A percentile compares a stretch with the other conserved stretches of the same genome.
phyloP scores from a whole-genome alignment of 37 sponge, comb jelly and placozoan species.

The Cliona cf. orientalis region DNA sequence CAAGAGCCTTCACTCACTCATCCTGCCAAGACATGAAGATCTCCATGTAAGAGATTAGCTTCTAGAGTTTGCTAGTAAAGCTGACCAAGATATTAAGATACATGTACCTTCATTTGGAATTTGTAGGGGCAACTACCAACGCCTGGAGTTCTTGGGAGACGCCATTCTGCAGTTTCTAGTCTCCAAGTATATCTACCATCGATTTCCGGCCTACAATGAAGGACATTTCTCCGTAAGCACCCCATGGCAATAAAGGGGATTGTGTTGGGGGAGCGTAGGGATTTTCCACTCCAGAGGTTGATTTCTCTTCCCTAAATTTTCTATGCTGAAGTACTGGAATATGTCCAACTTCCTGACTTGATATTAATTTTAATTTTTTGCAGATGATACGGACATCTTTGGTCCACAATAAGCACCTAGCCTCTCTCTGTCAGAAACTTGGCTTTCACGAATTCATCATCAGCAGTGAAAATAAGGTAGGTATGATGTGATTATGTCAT shows the following conservation, averaged over 20 bases:
- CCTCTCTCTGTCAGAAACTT: constrained; percentile 47
- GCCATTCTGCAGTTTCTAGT: constrained; percentile 72
- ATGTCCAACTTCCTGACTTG: neutral
- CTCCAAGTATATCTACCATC: constrained; percentile 52
- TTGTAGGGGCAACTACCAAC: constrained; percentile 77
- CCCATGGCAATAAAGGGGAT: no score
- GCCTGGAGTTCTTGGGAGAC: constrained; percentile 88
- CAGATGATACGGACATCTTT: constrained; percentile 60
- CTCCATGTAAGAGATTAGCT: constrained; percentile 39
- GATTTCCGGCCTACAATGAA: constrained; percentile 71
- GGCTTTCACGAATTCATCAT: constrained; percentile 56
- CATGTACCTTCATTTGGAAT: neutral
- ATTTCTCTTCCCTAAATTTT: no score
- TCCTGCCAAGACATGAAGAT: constrained; percentile 43
- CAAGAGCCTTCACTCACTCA: constrained; percentile 79
- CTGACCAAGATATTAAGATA: neutral
- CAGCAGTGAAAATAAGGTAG: constrained; percentile 30
- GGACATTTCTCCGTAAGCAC: constrained; percentile 77
- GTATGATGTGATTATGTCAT: neutral
- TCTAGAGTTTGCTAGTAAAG: neutral
- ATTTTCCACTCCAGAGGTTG: no score
- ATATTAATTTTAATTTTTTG: neutral
- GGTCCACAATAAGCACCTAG: constrained; percentile 77
- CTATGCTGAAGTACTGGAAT: no score
- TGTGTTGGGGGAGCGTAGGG: no score